Conservation (phyloP, 2,113 vertebrate genomes). For the Forbesichthys agassizii region DNA sequence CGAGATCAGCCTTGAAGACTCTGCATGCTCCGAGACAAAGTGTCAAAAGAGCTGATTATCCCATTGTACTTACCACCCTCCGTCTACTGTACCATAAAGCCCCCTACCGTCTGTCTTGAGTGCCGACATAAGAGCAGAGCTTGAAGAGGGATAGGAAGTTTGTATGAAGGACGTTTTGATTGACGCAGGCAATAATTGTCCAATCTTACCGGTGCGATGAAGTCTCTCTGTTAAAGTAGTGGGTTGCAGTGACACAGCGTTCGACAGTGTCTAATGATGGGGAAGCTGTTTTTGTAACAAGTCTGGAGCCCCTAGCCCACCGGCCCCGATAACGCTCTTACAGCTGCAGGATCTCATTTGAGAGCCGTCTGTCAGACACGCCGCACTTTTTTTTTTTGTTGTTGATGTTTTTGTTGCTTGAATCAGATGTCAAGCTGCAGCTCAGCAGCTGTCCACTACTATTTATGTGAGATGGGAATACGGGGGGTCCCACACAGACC, state of each 20-base stretch:
- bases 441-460: background rate
- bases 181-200: conserved; percentile 40
- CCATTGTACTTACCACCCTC: background rate
- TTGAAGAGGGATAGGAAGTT: background rate
- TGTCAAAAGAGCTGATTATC: no score
- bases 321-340: background rate
- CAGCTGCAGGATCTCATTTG: background rate
- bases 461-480: background rate
- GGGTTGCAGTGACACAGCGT: conserved; percentile 14
- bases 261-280: background rate
- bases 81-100: background rate
- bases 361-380: background rate
- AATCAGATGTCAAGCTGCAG: conserved; percentile 18
- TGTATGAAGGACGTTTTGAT: conserved; percentile 23
- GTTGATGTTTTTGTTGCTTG: background rate
- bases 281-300: background rate
- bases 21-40: no score
- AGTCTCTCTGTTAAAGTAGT: conserved; percentile 23
- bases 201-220: conserved; percentile 21
- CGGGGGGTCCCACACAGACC: background rate
- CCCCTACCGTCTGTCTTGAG: background rate
- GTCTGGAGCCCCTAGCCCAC: background rate
- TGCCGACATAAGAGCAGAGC: conserved; percentile 1
- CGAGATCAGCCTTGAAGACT: conserved; percentile 8
- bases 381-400: background rate